Base-by-base conservation (phyloP, 2,888 invertebrate genomes). In the Troides helena region DNA sequence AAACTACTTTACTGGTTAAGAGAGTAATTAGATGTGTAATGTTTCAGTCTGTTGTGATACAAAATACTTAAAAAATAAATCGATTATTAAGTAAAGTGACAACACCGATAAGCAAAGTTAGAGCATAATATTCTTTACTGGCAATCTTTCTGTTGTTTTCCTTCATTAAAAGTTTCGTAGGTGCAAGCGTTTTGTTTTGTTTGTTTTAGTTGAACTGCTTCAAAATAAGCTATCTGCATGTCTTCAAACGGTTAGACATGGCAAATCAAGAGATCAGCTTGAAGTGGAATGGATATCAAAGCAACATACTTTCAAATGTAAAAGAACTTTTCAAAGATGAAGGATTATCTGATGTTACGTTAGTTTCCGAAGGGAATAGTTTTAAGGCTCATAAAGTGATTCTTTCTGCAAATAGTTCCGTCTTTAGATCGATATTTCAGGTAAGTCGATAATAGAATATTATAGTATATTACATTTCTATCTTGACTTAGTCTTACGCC, bases 251-350 rank as follows among this genome's bases (percentile, higher is more conserved):
- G 71, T 72, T 74, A 77, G 79, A 71, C 73, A 92, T 92, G 92
- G 82, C 90, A 73, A 92, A 92, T 77, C 93, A 93, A 80, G 95
- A 95, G 85, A 95, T 95, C 86, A 95, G 95, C 85, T 87, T 95
- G 73, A 95, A 95, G 83, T 95, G 95, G 95, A 95, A 95, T 84
- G 95, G 95, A 72, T 95, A 94, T 84, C 93, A 95, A 78, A 94
- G 87, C 80, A 95, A 95, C 80, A 94, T 95, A 83, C 85, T 95
- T 72, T 90, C 89, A 69, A 95, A 95, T 74, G 94, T 95, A 75
- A 95, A 95, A 80, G 94, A 94, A 79, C 84, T 95, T 71, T 94
- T 91, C 88, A 94, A 94, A 83, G 94, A 95, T 80, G 95, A 95
- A 83, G 94, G 94, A 58, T 89, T 95, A 79, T 94, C 95, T 46